These are phyloP conservation scores for Neopipo cinnamomea DNA, from an alignment of 2,113 vertebrate genomes.

Conservation along the genomic window DNA sequence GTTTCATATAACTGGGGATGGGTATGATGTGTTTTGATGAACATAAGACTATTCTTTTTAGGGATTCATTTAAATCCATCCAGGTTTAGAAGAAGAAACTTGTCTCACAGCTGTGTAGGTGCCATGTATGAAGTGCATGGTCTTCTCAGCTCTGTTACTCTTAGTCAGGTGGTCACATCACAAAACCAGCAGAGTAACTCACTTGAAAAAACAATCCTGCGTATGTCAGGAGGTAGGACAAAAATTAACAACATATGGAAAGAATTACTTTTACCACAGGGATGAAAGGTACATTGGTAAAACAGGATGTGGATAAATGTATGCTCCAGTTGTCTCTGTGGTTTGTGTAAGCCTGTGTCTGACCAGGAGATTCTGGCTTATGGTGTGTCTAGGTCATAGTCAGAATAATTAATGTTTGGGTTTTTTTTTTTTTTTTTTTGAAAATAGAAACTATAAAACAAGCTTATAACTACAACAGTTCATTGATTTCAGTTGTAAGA, in stretches of 20 bases:
- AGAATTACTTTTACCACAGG: neutral
- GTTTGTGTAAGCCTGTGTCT: conserved; percentile 22
- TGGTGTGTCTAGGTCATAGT: neutral
- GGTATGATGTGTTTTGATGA: neutral
- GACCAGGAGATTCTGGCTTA: conserved; percentile 16
- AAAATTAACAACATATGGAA: conserved; percentile 26
- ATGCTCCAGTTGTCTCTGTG: conserved; percentile 26
- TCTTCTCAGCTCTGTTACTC: neutral
- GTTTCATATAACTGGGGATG: neutral
- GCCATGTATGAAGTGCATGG: neutral
- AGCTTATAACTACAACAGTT: neutral
- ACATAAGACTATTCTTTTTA: neutral
- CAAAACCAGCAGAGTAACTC: neutral
- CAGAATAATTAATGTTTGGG: neutral
- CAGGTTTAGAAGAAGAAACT: neutral
- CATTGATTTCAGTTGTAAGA: neutral
- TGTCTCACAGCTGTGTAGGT: neutral
- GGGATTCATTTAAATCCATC: neutral
- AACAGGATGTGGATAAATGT: conserved; percentile 48
- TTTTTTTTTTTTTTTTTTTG: neutral
- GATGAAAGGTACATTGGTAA: conserved; percentile 52
- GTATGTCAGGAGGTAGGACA: conserved; percentile 2
- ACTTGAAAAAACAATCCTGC: neutral
- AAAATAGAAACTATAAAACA: neutral
- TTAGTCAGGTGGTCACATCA: neutral